Percentiles rank a stretch among this genome's conserved stretches.
These are phyloP conservation scores for Erpetoichthys calabaricus DNA, from an alignment of 2,797 vertebrate species.

Conservation along the genomic window DNA sequence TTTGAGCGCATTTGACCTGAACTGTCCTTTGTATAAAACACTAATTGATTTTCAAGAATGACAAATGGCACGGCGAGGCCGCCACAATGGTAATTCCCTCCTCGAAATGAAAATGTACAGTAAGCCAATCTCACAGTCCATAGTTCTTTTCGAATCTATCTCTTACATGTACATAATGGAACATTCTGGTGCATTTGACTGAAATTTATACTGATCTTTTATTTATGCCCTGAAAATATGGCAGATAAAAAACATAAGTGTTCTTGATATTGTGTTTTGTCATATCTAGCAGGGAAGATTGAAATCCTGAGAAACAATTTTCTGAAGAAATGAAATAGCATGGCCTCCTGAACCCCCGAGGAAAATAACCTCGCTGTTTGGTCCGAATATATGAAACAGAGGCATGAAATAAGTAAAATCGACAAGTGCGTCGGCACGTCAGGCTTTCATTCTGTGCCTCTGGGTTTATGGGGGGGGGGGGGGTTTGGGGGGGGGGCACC, in stretches of 20 bases:
- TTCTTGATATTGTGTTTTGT: conserved; percentile 98
- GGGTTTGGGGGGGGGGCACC: no score
- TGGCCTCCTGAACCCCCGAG: conserved; percentile 92
- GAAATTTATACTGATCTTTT: conserved; percentile 97
- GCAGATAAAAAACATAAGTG: conserved; percentile 99
- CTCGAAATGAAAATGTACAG: conserved; percentile 44
- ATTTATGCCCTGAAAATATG: conserved; percentile 97
- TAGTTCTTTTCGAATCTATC: conserved; percentile 50
- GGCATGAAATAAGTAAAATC: conserved; percentile 81
- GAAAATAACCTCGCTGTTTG: conserved; percentile 79
- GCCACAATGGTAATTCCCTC: conserved; percentile 49
- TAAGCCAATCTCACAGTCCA: conserved; percentile 44
- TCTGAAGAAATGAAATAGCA: conserved; percentile 97
- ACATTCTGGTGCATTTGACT: conserved; percentile 64
- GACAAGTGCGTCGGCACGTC: conserved; percentile 77
- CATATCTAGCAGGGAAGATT: conserved; percentile 96
- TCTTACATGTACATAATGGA: conserved; percentile 41
- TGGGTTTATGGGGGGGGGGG: no score
- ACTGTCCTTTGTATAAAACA: conserved; percentile 37
- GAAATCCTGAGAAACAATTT: conserved; percentile 99
- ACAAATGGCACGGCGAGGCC: conserved; percentile 42
- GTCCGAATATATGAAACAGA: conserved; percentile 79
- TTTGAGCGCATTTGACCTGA: conserved; percentile 33
- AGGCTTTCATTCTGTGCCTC: conserved; percentile 70
- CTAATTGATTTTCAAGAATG: conserved; percentile 61